Evolutionary conservation across 2,888 invertebrate genomes (phyloP).

Genomic region (Oscheius sp.): DNA sequence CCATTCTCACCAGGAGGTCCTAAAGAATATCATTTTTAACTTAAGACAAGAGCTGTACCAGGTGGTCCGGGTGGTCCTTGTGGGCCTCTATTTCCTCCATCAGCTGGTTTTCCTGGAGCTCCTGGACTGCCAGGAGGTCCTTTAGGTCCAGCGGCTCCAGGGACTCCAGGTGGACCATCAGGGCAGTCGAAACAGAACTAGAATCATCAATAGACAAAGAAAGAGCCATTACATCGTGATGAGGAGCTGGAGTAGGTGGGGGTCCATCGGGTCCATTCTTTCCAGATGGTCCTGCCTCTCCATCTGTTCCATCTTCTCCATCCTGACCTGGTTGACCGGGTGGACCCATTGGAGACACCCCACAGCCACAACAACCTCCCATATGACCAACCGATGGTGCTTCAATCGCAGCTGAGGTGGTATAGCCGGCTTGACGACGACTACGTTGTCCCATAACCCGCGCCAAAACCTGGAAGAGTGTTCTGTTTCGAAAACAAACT

Average conservation of each 20-base stretch:
- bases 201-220: too few species aligned
- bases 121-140: slow-evolving; percentile 57
- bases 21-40: too few species aligned
- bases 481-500: background rate
- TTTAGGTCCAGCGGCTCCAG: slow-evolving; percentile 45
- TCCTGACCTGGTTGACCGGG: slow-evolving; percentile 58
- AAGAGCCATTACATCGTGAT: too few species aligned
- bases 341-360: slow-evolving; percentile 34
- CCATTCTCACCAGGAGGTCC: slow-evolving; percentile 21
- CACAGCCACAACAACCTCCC: slow-evolving; percentile 57
- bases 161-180: slow-evolving; percentile 48
- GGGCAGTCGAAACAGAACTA: slow-evolving; percentile 59
- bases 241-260: slow-evolving; percentile 51
- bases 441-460: slow-evolving; percentile 52
- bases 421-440: slow-evolving; percentile 61
- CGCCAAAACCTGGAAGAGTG: slow-evolving; percentile 48
- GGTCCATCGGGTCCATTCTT: slow-evolving; percentile 45
- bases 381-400: slow-evolving; percentile 28
- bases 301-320: slow-evolving; percentile 39
- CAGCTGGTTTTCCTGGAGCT: slow-evolving; percentile 45
- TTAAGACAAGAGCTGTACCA: too few species aligned
- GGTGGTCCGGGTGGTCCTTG: slow-evolving; percentile 53
- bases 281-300: slow-evolving; percentile 40
- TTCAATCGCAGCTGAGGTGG: slow-evolving; percentile 39
- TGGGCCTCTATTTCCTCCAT: slow-evolving; percentile 39